Evolutionary conservation across 2,113 vertebrate species (phyloP).

Genomic region (Nansenia antarctica): DNA sequence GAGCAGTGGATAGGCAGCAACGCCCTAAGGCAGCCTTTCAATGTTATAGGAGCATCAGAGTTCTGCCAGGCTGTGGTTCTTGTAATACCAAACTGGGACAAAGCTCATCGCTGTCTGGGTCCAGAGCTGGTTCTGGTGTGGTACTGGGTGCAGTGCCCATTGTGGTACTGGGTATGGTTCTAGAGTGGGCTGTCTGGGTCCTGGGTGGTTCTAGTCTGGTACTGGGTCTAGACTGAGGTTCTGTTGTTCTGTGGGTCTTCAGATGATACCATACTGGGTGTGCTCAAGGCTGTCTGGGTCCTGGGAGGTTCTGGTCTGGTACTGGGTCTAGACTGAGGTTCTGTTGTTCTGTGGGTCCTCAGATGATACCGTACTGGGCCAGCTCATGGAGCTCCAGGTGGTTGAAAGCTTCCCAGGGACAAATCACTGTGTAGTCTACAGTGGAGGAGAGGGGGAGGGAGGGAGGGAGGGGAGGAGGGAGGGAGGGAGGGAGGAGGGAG

Average conservation of each 20-base stretch:
- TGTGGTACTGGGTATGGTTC: background rate
- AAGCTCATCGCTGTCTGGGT: too few species aligned
- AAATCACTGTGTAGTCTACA: slow-evolving; percentile 85
- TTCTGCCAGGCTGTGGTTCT: too few species aligned
- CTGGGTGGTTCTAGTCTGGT: too few species aligned
- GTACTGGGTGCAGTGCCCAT: too few species aligned
- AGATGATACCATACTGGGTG: slow-evolving; percentile 15
- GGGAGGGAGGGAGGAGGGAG: too few species aligned
- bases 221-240: too few species aligned
- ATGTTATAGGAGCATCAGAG: too few species aligned
- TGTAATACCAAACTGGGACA: too few species aligned
- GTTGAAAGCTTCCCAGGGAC: slow-evolving; percentile 87
- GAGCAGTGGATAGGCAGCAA: too few species aligned
- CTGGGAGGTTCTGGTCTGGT: background rate
- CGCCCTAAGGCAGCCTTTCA: too few species aligned
- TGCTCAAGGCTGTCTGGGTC: background rate
- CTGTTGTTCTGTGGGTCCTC: slow-evolving; percentile 46
- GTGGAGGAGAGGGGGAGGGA: background rate
- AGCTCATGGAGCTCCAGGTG: slow-evolving; percentile 85
- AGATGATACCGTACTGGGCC: slow-evolving; percentile 85
- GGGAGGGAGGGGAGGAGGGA: background rate
- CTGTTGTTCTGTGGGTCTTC: slow-evolving; percentile 10
- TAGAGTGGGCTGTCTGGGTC: background rate
- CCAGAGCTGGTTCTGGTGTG: too few species aligned
- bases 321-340: background rate